These are phyloP conservation scores for Trichomycterus rosablanca DNA, from an alignment of 2,113 vertebrate species.

Conservation along the genomic window DNA sequence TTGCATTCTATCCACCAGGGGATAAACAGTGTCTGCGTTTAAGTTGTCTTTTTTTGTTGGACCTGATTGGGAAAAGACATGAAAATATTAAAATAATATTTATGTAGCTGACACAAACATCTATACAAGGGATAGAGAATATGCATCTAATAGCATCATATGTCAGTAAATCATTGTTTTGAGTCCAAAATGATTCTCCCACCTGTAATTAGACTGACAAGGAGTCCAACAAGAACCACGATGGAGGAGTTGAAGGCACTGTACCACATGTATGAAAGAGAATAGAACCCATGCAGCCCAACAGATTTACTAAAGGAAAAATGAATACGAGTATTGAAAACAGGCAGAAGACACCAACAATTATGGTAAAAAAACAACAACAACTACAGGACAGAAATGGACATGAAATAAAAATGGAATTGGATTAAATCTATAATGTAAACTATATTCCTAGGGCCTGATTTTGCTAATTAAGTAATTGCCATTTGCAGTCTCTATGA, in stretches of 20 bases:
- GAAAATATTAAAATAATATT: too few relatives aligned
- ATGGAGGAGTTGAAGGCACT: conserved; percentile 81
- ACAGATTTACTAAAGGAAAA: conserved; percentile 51
- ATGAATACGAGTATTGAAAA: not conserved
- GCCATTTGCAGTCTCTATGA: too few relatives aligned
- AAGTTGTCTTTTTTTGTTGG: conserved; percentile 68
- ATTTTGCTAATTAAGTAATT: too few relatives aligned
- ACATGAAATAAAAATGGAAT: too few relatives aligned
- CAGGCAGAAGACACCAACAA: not conserved
- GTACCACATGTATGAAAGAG: conserved; percentile 93
- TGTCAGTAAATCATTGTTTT: too few relatives aligned
- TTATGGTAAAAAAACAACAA: not conserved
- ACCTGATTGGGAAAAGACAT: conserved; percentile 57
- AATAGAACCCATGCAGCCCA: conserved; percentile 78
- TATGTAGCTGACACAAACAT: too few relatives aligned
- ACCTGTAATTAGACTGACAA: conserved; percentile 86
- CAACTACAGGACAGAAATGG: too few relatives aligned
- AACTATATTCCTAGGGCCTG: too few relatives aligned
- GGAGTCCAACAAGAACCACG: conserved; percentile 77
- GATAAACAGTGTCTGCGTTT: conserved; percentile 77
- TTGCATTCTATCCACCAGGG: conserved; percentile 64
- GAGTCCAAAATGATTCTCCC: not conserved
- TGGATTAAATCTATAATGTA: too few relatives aligned
- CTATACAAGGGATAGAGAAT: not conserved
- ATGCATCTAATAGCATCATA: not conserved